Percentiles rank a stretch among this genome's conserved stretches.
phyloP scores from a whole-genome alignment of 1,140 invertebrate genomes.

The Oedothorax gibbosus region DNA sequence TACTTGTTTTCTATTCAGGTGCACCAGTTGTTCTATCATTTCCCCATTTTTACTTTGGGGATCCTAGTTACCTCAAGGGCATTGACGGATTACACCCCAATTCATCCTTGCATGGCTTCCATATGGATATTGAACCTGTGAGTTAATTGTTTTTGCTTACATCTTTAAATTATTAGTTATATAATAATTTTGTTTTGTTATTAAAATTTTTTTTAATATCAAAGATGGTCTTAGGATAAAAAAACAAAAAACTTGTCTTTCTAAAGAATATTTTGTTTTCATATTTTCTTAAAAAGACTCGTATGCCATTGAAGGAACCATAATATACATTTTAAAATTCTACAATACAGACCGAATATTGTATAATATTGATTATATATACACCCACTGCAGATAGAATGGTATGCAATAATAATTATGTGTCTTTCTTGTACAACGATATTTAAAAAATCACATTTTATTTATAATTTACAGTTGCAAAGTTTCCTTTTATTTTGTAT shows the following conservation, averaged over 20 bases:
- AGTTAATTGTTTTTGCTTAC: neutral
- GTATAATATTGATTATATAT: too few relatives aligned
- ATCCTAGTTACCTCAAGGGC: slow-evolving; percentile 69
- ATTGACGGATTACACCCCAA: slow-evolving; percentile 50
- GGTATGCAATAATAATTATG: neutral
- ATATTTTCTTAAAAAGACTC: neutral
- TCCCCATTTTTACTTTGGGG: slow-evolving; percentile 84
- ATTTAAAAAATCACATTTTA: neutral
- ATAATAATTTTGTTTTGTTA: neutral
- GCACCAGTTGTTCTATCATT: slow-evolving; percentile 77
- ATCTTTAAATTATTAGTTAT: neutral
- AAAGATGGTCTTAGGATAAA: neutral
- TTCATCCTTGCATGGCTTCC: slow-evolving; percentile 43
- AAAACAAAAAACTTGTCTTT: neutral
- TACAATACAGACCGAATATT: too few relatives aligned
- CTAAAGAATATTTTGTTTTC: neutral
- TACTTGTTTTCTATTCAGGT: slow-evolving; percentile 33
- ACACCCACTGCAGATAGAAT: too few relatives aligned
- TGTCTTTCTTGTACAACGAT: neutral
- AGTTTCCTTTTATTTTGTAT: neutral
- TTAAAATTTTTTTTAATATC: neutral
- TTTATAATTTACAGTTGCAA: neutral
- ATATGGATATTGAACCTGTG: slow-evolving; percentile 55
- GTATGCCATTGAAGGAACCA: neutral
- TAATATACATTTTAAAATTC: neutral